phyloP scores from a whole-genome alignment of 2,797 vertebrate species.

The Macrochelys suwanniensis region DNA sequence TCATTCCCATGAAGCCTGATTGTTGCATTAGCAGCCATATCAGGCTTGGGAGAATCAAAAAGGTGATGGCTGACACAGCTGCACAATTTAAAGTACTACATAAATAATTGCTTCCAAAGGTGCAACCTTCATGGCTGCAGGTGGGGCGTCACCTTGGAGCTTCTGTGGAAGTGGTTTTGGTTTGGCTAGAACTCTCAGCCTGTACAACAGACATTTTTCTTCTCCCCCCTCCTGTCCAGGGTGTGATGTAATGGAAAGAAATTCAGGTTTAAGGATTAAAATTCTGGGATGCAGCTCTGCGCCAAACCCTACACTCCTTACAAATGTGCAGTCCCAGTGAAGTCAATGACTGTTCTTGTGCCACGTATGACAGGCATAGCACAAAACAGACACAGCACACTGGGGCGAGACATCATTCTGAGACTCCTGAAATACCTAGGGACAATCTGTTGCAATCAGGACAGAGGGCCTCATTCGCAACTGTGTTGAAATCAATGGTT shows the following conservation, averaged over 20 bases:
- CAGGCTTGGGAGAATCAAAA: neutral
- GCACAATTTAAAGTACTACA: neutral
- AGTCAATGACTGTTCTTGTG: slow-evolving; percentile 12
- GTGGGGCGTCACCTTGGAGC: neutral
- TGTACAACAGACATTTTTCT: neutral
- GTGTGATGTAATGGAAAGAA: neutral
- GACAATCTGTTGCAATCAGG: slow-evolving; percentile 7
- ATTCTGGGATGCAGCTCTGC: slow-evolving; percentile 6
- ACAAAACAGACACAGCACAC: neutral
- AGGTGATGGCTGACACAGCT: neutral
- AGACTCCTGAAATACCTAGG: slow-evolving; percentile 39
- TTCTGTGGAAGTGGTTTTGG: neutral
- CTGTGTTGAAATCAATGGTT: slow-evolving; percentile 26
- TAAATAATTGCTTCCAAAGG: neutral
- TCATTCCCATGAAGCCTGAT: neutral
- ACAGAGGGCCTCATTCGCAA: slow-evolving; percentile 23
- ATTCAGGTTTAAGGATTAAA: slow-evolving; percentile 6
- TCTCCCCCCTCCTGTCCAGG: neutral
- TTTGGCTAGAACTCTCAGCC: neutral
- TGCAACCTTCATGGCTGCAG: neutral
- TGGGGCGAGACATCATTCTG: slow-evolving; percentile 13
- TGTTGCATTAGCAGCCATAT: neutral
- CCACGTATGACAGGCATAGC: neutral
- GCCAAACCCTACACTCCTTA: neutral
- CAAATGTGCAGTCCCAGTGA: neutral